Conservation (phyloP, 2,113 vertebrate species). For the Labeo rohita region DNA sequence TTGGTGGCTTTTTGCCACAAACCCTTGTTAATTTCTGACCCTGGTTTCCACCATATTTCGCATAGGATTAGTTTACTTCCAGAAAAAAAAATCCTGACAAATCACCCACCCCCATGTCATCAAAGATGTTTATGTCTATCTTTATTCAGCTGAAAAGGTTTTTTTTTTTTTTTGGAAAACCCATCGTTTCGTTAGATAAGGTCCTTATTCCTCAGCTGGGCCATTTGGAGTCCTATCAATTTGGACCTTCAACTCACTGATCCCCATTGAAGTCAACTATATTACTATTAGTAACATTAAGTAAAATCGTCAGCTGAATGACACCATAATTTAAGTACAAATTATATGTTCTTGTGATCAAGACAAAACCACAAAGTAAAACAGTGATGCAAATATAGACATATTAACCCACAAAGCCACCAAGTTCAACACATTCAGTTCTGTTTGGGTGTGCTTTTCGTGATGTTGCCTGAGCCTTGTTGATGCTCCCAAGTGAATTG, state of each 20-base stretch:
- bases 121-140: too few relatives aligned
- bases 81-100: too few relatives aligned
- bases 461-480: neutral
- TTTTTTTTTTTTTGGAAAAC: too few relatives aligned
- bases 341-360: neutral
- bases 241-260: too few relatives aligned
- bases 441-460: neutral
- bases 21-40: too few relatives aligned
- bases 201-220: too few relatives aligned
- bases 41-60: neutral
- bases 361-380: neutral
- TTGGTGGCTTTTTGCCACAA: too few relatives aligned
- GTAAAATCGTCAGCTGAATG: neutral
- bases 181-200: too few relatives aligned
- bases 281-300: neutral
- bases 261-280: too few relatives aligned
- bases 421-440: neutral
- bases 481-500: slow-evolving; percentile 1
- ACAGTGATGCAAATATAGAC: neutral
- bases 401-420: neutral
- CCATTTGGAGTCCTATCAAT: too few relatives aligned
- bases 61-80: neutral
- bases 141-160: too few relatives aligned
- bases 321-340: neutral
- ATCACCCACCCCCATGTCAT: too few relatives aligned